phyloP scores from a whole-genome alignment of 2,113 vertebrate genomes.

The Rhabdomys dilectus region DNA sequence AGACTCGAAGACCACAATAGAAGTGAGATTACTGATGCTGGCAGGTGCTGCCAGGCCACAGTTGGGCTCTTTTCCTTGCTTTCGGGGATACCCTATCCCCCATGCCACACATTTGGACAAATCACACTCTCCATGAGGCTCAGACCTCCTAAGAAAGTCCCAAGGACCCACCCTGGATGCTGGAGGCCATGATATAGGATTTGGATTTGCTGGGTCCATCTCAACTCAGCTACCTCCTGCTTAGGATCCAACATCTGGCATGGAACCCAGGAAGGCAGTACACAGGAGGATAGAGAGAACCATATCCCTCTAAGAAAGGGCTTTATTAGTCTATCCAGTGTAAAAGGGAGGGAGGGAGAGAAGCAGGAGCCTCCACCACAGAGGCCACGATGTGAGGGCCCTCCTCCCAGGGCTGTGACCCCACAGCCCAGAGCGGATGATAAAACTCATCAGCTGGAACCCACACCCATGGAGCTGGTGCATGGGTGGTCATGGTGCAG shows the following conservation, averaged over 20 bases:
- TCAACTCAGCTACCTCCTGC: not conserved
- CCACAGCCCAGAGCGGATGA: conserved; percentile 89
- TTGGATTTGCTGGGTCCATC: not conserved
- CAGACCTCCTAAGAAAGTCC: not conserved
- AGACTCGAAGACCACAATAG: not conserved
- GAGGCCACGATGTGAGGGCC: conserved; percentile 57
- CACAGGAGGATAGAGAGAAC: conserved; percentile 72
- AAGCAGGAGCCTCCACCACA: conserved; percentile 16
- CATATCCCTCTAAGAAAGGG: conserved; percentile 61
- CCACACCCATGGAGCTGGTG: conserved; percentile 38
- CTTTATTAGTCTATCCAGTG: conserved; percentile 66
- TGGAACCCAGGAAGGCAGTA: conserved; percentile 63
- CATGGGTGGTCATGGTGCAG: conserved; percentile 81
- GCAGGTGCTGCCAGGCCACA: not conserved
- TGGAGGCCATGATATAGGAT: not conserved
- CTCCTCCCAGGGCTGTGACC: conserved; percentile 43
- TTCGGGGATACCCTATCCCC: not conserved
- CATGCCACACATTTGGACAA: not conserved
- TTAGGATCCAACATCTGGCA: not conserved
- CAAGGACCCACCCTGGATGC: not conserved
- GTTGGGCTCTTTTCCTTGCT: not conserved
- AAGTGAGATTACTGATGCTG: not conserved
- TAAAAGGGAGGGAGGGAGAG: conserved; percentile 44
- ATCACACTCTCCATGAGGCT: not conserved
- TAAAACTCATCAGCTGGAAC: conserved; percentile 94